Conservation (phyloP, 2,888 invertebrate species). For the Eudasyphora cyanicolor region DNA sequence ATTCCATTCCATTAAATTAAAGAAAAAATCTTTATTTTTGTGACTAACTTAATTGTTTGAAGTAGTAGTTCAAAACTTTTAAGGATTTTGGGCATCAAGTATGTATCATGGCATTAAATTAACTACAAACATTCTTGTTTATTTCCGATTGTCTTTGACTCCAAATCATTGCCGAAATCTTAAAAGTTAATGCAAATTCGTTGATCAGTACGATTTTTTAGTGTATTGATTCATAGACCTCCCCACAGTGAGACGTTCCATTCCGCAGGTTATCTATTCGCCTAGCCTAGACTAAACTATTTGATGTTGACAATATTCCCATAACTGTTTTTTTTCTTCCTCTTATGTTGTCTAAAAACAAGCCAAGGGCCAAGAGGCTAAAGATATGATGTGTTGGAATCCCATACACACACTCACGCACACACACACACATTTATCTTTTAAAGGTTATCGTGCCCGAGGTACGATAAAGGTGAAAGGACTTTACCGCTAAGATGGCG, state of each 20-base stretch:
- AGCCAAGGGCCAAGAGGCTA: neutral
- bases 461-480: conserved; percentile 65
- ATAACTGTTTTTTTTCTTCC: conserved; percentile 1
- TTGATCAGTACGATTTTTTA: too few species aligned
- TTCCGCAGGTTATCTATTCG: neutral
- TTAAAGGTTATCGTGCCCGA: conserved; percentile 41
- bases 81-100: too few species aligned
- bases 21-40: too few species aligned
- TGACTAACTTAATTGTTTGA: too few species aligned
- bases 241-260: neutral
- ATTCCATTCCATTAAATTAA: too few species aligned
- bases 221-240: too few species aligned
- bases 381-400: conserved; percentile 1
- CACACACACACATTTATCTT: conserved; percentile 2
- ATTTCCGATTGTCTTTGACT: too few species aligned
- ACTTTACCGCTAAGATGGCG: conserved; percentile 63
- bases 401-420: too few species aligned
- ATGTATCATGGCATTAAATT: too few species aligned
- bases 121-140: too few species aligned
- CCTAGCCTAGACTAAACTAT: conserved; percentile 3
- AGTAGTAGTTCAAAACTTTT: neutral
- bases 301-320: conserved; percentile 18
- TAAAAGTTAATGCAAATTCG: too few species aligned
- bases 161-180: too few species aligned
- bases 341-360: neutral